phyloP scores from a whole-genome alignment of 2,797 vertebrate genomes.

The Pterois miles region DNA sequence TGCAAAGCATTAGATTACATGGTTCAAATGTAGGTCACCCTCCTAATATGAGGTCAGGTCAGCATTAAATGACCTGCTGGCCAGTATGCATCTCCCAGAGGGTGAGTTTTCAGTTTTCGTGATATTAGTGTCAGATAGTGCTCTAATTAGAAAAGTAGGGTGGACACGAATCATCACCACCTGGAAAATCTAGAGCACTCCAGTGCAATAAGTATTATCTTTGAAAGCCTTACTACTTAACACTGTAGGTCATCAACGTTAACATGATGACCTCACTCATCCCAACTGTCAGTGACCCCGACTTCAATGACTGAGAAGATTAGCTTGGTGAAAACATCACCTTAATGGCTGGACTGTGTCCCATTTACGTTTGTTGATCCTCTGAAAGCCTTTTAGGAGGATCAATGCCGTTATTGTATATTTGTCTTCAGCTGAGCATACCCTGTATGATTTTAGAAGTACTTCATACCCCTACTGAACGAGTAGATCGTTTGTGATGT shows the following conservation, averaged over 20 bases:
- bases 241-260: background rate
- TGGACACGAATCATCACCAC: background rate
- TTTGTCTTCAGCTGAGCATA: no score
- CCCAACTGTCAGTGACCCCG: background rate
- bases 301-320: background rate
- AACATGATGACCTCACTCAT: background rate
- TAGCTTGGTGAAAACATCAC: background rate
- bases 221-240: background rate
- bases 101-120: no score
- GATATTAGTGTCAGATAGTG: background rate
- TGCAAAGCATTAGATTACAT: background rate
- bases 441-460: no score
- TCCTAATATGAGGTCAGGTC: background rate
- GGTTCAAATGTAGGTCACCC: background rate
- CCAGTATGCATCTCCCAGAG: background rate
- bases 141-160: background rate
- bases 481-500: no score
- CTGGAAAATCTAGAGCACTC: background rate
- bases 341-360: background rate
- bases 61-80: background rate
- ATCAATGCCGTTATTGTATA: fast-evolving
- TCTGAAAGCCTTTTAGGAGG: no score
- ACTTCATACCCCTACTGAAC: no score
- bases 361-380: background rate
- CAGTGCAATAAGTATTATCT: background rate